Conservation (phyloP, 1,140 invertebrate species). For the Diploscapter pachys region DNA sequence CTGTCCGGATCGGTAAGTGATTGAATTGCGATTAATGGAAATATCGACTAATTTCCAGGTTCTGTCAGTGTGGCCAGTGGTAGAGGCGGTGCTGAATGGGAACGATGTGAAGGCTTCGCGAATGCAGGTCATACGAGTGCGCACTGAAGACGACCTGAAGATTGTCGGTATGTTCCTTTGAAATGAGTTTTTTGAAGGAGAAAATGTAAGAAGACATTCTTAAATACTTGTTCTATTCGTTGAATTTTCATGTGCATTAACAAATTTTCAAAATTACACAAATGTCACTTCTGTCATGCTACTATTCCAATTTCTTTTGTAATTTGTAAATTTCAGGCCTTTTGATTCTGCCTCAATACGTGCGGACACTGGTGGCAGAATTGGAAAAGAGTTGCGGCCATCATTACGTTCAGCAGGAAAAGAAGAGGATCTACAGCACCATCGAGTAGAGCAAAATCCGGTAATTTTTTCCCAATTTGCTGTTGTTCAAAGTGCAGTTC, state of each 20-base stretch:
- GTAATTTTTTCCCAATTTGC: slow-evolving; percentile 1
- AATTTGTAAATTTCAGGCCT: slow-evolving; percentile 38
- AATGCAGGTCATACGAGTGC: slow-evolving; percentile 92
- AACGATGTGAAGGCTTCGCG: slow-evolving; percentile 67
- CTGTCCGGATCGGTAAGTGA: slow-evolving; percentile 75
- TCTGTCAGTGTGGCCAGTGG: slow-evolving; percentile 86
- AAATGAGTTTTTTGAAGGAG: slow-evolving; percentile 43
- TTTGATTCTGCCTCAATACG: slow-evolving; percentile 46
- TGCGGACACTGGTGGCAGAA: slow-evolving; percentile 36
- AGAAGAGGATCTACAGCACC: neutral
- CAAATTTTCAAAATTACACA: slow-evolving; percentile 1
- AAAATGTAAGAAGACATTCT: neutral
- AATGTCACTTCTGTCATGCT: neutral
- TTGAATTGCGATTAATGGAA: neutral
- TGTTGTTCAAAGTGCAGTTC: neutral
- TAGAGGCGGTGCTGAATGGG: slow-evolving; percentile 70
- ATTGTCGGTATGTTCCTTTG: slow-evolving; percentile 67
- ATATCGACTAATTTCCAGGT: slow-evolving; percentile 59
- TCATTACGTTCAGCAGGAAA: slow-evolving; percentile 29
- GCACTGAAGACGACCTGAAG: slow-evolving; percentile 79
- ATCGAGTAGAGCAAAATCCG: neutral
- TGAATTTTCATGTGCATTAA: neutral
- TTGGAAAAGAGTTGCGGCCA: slow-evolving; percentile 42
- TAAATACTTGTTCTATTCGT: neutral
- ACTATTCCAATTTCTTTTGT: neutral